Conservation (phyloP, 2,888 invertebrate genomes). For the Drosophila prolongata region DNA sequence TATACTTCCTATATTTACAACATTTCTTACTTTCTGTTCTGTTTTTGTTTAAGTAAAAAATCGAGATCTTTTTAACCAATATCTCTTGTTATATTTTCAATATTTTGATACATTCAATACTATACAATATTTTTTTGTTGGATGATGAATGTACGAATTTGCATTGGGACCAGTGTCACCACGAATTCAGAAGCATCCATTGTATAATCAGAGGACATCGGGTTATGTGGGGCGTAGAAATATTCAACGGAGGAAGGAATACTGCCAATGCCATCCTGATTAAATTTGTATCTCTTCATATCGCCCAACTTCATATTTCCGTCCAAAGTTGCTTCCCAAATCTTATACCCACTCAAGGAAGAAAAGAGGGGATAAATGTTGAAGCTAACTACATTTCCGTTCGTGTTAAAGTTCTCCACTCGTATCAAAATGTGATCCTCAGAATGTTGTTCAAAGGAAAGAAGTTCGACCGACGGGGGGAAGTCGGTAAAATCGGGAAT, state of each 20-base stretch:
- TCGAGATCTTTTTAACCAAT: not conserved
- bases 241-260: constrained; percentile 54
- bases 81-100: too few relatives aligned
- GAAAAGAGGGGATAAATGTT: constrained; percentile 85
- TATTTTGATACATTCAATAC: too few relatives aligned
- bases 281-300: constrained; percentile 81
- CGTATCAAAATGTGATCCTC: constrained; percentile 87
- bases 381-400: constrained; percentile 82
- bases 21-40: too few relatives aligned
- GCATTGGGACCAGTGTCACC: constrained; percentile 81
- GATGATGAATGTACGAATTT: constrained; percentile 83
- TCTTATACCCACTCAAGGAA: constrained; percentile 85
- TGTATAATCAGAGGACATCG: constrained; percentile 54
- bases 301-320: constrained; percentile 88
- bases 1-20: too few relatives aligned
- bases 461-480: constrained; percentile 89
- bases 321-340: constrained; percentile 89
- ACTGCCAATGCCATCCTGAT: constrained; percentile 61
- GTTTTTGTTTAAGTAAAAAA: too few relatives aligned
- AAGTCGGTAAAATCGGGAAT: constrained; percentile 82
- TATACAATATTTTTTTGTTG: not conserved
- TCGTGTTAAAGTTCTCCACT: constrained; percentile 90
- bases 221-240: constrained; percentile 62
- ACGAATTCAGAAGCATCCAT: constrained; percentile 67
- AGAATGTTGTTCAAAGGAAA: constrained; percentile 92